Conservation (phyloP, 2,888 invertebrate genomes). For the Pammene aurita region DNA sequence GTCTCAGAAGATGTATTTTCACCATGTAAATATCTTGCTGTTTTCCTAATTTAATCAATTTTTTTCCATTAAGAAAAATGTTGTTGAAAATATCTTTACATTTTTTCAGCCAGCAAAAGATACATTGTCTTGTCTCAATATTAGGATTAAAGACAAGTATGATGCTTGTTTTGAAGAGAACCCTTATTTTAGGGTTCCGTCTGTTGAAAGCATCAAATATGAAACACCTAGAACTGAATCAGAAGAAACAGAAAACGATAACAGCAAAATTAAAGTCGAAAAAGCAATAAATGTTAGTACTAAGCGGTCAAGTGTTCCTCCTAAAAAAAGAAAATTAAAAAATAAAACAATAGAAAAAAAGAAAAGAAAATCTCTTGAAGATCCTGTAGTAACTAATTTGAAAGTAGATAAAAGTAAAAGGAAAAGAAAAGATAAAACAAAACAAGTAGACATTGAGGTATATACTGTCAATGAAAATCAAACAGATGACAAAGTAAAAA, state of each 20-base stretch:
- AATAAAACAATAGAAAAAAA: constrained; percentile 8
- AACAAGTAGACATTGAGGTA: constrained; percentile 1
- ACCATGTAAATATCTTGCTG: too few species aligned
- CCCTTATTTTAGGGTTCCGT: background rate
- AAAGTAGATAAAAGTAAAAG: constrained; percentile 15
- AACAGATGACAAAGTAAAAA: constrained; percentile 3
- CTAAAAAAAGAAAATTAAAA: constrained; percentile 24
- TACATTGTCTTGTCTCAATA: constrained; percentile 13
- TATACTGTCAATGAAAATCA: background rate
- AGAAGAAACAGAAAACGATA: constrained; percentile 4
- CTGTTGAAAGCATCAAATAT: background rate
- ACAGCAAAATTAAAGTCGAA: constrained; percentile 5
- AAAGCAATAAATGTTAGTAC: background rate
- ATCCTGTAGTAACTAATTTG: background rate
- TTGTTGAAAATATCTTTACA: too few species aligned
- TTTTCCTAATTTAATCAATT: too few species aligned
- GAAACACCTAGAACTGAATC: background rate
- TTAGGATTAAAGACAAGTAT: constrained; percentile 17
- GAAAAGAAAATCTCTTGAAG: constrained; percentile 9
- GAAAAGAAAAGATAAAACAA: background rate
- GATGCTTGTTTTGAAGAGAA: constrained; percentile 17
- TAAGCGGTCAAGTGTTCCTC: background rate
- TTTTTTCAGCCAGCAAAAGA: constrained; percentile 6
- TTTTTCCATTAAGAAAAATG: too few species aligned
- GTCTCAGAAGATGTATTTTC: too few species aligned